phyloP scores from a whole-genome alignment of 2,113 vertebrate species.

The Scatophagus argus region DNA sequence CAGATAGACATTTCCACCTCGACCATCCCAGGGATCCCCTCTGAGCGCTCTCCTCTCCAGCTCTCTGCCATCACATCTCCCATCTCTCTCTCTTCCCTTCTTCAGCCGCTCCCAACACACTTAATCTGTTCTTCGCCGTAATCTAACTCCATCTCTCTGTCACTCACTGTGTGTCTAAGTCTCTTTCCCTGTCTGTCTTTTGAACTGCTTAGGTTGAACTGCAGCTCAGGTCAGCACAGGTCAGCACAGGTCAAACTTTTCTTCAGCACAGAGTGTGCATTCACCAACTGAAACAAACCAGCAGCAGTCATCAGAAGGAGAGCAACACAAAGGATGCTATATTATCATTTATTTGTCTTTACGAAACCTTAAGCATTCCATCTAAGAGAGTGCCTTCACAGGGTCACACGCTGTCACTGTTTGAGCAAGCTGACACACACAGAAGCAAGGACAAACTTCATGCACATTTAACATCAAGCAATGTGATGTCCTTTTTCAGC shows the following conservation, averaged over 20 bases:
- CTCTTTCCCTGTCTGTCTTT: slow-evolving; percentile 3
- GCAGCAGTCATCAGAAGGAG: slow-evolving; percentile 1
- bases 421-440: not conserved
- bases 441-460: not conserved
- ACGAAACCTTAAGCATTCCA: slow-evolving; percentile 6
- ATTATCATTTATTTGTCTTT: slow-evolving; percentile 28
- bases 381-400: slow-evolving; percentile 14
- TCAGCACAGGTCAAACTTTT: slow-evolving; percentile 1
- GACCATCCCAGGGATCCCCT: slow-evolving; percentile 46
- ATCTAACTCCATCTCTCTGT: slow-evolving; percentile 56
- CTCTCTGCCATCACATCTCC: slow-evolving; percentile 42
- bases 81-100: slow-evolving; percentile 36
- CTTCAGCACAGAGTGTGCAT: not conserved
- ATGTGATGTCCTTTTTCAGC: not conserved
- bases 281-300: slow-evolving; percentile 2
- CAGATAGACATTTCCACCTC: slow-evolving; percentile 59
- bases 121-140: slow-evolving; percentile 36
- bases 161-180: slow-evolving; percentile 30
- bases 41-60: slow-evolving; percentile 33
- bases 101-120: slow-evolving; percentile 37
- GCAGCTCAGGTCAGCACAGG: slow-evolving; percentile 19
- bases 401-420: slow-evolving; percentile 6
- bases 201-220: slow-evolving; percentile 21
- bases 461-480: not conserved
- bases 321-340: not conserved